These are phyloP conservation scores for Chrysolina americana DNA, from an alignment of 2,888 invertebrate genomes.

Conservation along the genomic window DNA sequence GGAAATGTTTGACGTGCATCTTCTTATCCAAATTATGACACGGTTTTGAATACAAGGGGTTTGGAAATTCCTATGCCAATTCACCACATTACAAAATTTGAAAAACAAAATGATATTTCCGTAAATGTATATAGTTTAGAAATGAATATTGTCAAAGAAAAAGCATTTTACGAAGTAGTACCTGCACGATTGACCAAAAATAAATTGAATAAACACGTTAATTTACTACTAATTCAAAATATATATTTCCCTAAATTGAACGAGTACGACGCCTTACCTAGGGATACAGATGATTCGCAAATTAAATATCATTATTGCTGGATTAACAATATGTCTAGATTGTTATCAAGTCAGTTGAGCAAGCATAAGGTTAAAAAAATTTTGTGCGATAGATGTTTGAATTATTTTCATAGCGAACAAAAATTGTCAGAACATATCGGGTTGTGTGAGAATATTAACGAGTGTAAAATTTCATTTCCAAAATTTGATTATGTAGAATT, in stretches of 20 bases:
- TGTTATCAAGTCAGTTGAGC: constrained; percentile 14
- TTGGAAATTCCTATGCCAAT: neutral
- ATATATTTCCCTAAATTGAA: constrained; percentile 9
- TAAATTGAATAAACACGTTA: neutral
- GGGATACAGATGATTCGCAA: neutral
- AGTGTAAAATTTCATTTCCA: too few species aligned
- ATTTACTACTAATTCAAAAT: constrained; percentile 17
- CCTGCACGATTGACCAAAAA: neutral
- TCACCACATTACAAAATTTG: neutral
- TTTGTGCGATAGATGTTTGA: neutral
- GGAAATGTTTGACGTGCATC: neutral
- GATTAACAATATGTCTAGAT: constrained; percentile 17
- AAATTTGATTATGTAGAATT: too few species aligned
- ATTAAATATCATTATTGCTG: constrained; percentile 12
- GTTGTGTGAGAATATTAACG: neutral
- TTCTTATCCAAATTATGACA: neutral
- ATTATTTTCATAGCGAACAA: constrained; percentile 23
- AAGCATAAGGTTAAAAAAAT: constrained; percentile 2
- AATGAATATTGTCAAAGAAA: neutral
- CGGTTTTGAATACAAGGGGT: neutral
- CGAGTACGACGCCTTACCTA: neutral
- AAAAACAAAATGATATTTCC: neutral
- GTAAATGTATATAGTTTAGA: neutral
- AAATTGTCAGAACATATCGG: constrained; percentile 11
- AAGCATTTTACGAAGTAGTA: neutral